Base-by-base conservation (phyloP, 2,888 invertebrate genomes). In the Metellina segmentata region DNA sequence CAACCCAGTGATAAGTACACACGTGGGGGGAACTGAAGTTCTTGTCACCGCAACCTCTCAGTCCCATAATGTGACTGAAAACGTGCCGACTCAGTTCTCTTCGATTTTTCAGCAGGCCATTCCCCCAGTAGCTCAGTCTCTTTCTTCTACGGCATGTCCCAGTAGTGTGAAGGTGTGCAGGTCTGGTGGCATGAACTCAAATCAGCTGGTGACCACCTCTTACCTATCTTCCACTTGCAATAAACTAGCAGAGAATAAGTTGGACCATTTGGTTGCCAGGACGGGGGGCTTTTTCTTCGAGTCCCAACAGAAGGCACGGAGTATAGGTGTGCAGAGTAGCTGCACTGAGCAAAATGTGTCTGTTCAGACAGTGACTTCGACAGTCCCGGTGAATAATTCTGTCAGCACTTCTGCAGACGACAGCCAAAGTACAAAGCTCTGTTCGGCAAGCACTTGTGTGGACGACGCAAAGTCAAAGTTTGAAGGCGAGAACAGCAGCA, bases 311-410 rank as follows among this genome's bases (percentile, higher is more conserved):
- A 92, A 92, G 85, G 93, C 93, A 49, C 75, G 93, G 52, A 93
- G 93, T 61, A 90, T 93, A 74, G 93, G 93, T 20, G 90, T 93
- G 9, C 93, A 93, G 20, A 93, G 93, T 83, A 81, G 81, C 34
- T 81, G 89, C 77, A 89, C 88, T 16, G 93, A 93, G 52, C 89
- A 93, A 48, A 93, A 93, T 85, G 85, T 86, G n/a, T 83, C 91
- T 16, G 89, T 89, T 13, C 93, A 93, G 89, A 92, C 92, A 72
- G 90, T 92, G 52, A 88, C 90, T 7, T 83, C 88, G 19, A 88
- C 90, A 7, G 53, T 86, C 48, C 81, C 89, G 77, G 85, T 81
- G 81, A 89, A 61, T 51, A 89, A 75, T 75, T 48, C 51, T 49
- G 49, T 81, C 61, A 69, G 75, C 0, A 85, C 20, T 81, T 89